Evolutionary conservation across 2,113 vertebrate species (phyloP).

Genomic region (Cyrtonyx montezumae): DNA sequence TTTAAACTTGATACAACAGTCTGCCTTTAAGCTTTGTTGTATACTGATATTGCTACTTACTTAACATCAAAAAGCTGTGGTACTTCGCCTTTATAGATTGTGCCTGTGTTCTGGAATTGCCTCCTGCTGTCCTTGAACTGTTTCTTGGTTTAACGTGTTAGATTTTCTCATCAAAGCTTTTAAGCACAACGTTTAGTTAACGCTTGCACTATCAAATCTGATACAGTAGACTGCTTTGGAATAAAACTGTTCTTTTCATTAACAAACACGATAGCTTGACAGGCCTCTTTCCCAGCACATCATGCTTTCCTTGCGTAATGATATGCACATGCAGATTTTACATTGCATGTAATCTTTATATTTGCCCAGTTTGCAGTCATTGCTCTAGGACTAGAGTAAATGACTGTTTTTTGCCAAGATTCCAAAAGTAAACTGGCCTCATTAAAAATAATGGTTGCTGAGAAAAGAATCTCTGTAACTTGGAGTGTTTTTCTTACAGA

Average conservation of each 20-base stretch:
- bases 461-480: conserved; percentile 33
- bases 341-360: conserved; percentile 61
- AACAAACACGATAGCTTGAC: conserved; percentile 40
- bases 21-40: conserved; percentile 77
- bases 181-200: conserved; percentile 65
- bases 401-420: conserved; percentile 66
- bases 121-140: conserved; percentile 76
- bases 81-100: conserved; percentile 80
- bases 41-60: conserved; percentile 76
- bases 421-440: conserved; percentile 67
- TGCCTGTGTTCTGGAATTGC: conserved; percentile 78
- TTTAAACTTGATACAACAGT: conserved; percentile 79
- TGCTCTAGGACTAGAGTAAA: conserved; percentile 72
- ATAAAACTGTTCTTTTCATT: conserved; percentile 66
- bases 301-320: conserved; percentile 51
- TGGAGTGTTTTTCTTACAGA: conserved; percentile 32
- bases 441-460: conserved; percentile 74
- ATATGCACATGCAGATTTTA: conserved; percentile 69
- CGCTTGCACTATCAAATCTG: conserved; percentile 67
- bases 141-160: conserved; percentile 76
- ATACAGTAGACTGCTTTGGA: conserved; percentile 60
- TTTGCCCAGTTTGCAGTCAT: conserved; percentile 56
- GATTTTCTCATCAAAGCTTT: conserved; percentile 78
- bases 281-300: conserved; percentile 33
- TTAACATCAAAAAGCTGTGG: conserved; percentile 80